Conservation (phyloP, 2,113 vertebrate genomes). For the Xiphophorus maculatus region DNA sequence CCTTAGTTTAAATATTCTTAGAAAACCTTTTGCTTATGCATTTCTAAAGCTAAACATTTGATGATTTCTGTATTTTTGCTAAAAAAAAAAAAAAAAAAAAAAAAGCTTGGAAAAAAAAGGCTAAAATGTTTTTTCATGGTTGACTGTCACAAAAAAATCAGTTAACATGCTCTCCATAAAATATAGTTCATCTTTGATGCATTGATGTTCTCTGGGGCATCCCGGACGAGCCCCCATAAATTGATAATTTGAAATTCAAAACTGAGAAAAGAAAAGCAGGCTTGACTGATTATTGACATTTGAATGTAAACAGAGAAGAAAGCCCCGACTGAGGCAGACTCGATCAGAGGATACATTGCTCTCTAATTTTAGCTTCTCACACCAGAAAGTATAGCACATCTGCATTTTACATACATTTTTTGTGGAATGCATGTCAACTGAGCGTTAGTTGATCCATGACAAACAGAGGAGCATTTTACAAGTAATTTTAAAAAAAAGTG, state of each 20-base stretch:
- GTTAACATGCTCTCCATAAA: background rate
- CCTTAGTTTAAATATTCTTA: background rate
- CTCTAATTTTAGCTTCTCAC: background rate
- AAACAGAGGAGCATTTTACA: background rate
- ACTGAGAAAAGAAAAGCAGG: background rate
- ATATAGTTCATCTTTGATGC: background rate
- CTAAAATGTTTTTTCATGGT: background rate
- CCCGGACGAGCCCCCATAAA: background rate
- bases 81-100: background rate
- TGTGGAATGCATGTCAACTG: background rate
- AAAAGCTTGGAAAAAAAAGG: background rate
- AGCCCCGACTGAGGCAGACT: background rate
- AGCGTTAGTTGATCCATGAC: background rate
- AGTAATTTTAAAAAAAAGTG: too few relatives aligned
- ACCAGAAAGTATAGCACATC: too few relatives aligned
- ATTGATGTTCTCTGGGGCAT: background rate
- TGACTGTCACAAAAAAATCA: too few relatives aligned
- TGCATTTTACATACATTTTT: background rate
- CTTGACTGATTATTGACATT: background rate
- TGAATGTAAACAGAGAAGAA: background rate
- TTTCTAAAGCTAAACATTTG: slow-evolving; percentile 13
- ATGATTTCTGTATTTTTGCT: slow-evolving; percentile 9
- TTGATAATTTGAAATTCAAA: background rate
- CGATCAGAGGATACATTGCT: too few relatives aligned
- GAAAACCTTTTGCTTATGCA: background rate